These are phyloP conservation scores for Promerops cafer DNA, from an alignment of 2,113 vertebrate species.

Conservation along the genomic window DNA sequence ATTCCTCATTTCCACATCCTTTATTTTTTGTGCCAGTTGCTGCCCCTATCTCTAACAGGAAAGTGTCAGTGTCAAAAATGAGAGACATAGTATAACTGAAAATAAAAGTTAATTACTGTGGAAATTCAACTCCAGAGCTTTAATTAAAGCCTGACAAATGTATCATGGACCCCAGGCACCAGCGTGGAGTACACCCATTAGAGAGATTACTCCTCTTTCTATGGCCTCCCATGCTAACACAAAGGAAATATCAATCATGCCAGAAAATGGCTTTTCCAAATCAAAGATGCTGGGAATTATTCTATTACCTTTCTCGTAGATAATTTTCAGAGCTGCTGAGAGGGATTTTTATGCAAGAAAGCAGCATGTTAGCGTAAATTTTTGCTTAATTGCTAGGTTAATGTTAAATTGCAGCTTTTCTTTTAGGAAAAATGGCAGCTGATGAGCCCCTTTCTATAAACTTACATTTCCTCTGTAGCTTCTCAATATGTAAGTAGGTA, in stretches of 20 bases:
- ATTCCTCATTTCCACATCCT: not conserved
- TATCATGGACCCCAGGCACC: slow-evolving; percentile 25
- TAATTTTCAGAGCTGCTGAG: slow-evolving; percentile 26
- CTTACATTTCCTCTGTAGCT: not conserved
- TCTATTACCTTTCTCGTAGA: slow-evolving; percentile 16
- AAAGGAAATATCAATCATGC: slow-evolving; percentile 52
- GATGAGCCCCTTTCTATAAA: not conserved
- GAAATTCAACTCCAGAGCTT: slow-evolving; percentile 32
- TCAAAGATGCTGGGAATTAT: slow-evolving; percentile 50
- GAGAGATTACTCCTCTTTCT: slow-evolving; percentile 53
- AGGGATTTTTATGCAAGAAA: slow-evolving; percentile 32
- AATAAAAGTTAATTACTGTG: slow-evolving; percentile 64
- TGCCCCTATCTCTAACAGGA: not conserved
- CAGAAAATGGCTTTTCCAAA: slow-evolving; percentile 40
- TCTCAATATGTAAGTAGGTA: not conserved
- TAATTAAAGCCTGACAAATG: slow-evolving; percentile 66
- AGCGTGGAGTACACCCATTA: slow-evolving; percentile 20
- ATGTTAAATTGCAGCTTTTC: slow-evolving; percentile 49
- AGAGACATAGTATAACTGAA: slow-evolving; percentile 21
- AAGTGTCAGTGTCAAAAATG: slow-evolving; percentile 37
- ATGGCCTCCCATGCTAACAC: slow-evolving; percentile 38
- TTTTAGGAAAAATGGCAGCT: slow-evolving; percentile 26
- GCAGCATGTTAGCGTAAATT: not conserved
- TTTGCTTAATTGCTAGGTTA: slow-evolving; percentile 56
- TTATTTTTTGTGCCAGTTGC: not conserved